A percentile compares a stretch with the other conserved stretches of the same genome.
These are phyloP conservation scores for Gymnopithys bicolor DNA, from an alignment of 2,797 vertebrate genomes.

Conservation along the genomic window DNA sequence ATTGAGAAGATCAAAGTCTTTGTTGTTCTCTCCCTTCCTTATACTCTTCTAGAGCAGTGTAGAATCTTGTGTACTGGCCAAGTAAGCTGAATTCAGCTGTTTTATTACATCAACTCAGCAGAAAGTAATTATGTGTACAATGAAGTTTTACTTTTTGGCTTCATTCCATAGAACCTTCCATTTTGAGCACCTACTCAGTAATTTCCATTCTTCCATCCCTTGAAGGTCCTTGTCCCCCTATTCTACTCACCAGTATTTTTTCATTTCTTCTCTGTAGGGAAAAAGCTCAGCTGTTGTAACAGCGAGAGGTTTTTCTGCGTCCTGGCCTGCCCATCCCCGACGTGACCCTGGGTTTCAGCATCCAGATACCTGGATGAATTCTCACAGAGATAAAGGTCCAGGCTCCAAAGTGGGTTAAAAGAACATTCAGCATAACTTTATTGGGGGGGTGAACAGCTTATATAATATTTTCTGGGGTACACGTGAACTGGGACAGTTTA, in stretches of 20 bases:
- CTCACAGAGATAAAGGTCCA: too few species aligned
- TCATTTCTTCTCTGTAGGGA: neutral
- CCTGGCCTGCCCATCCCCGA: too few species aligned
- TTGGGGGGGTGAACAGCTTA: too few species aligned
- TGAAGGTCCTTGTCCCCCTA: neutral
- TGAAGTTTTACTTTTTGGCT: neutral
- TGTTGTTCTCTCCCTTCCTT: neutral
- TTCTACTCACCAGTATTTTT: neutral
- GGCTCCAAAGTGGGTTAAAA: too few species aligned
- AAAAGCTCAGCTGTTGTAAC: too few species aligned
- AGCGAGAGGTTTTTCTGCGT: too few species aligned
- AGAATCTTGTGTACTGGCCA: neutral
- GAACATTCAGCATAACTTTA: too few species aligned
- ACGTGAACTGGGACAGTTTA: too few species aligned
- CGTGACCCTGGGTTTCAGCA: too few species aligned
- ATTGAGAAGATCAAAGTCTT: neutral
- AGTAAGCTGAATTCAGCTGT: neutral
- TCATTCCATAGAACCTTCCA: neutral
- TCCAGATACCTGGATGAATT: too few species aligned
- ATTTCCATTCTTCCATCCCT: neutral
- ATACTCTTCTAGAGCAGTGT: neutral
- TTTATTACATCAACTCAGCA: neutral
- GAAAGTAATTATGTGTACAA: neutral
- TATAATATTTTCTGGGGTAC: too few species aligned
- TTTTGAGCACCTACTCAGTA: neutral